Base-by-base conservation (phyloP, 2,888 invertebrate genomes). In the Rotaria magnacalcarata region DNA sequence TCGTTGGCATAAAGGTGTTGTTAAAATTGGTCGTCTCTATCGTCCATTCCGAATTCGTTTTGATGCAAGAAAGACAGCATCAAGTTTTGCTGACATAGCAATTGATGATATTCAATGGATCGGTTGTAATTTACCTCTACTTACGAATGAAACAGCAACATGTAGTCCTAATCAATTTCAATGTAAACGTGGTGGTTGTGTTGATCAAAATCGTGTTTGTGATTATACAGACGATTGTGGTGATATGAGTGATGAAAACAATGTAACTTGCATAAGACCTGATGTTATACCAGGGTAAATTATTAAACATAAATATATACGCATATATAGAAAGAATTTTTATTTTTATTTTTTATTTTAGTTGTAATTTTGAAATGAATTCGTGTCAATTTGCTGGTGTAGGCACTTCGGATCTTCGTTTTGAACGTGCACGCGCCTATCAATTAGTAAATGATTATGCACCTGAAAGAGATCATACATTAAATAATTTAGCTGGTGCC, bases 211-310 rank as follows among this genome's bases (percentile, higher is more conserved):
- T 27, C 87, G 87, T 11, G 88, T 89, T 60, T 90, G 90, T 89
- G 89, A 90, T 87, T 89, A 88, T 84, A 88, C 89, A 10, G 88
- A 89, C 87, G 89, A 90, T 85, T 90, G 90, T 88, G 89, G 89
- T 21, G 90, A 90, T 85, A 85, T 67, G 8, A 88, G 88, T n/a
- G 90, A 90, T 88, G 90, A 90, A 88, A 75, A 87, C 19, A 60
- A 84, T 21, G 3, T 67, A n/a, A 67, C 52, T 43, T 87, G 87
- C 47, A 16, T 21, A 19, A 54, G 47, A 47, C 24, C 80, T n/a
- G 11, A 0, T 47, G 43, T 80, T 16, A 24, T 85, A 85, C 54
- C 85, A 52, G 43, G 75, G 52, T 58, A 84, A 58, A 50, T n/a
- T 1, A 43, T 16, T 43, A 27, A 8, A 27, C 5, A 60, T 19